phyloP scores from a whole-genome alignment of 2,888 invertebrate genomes.

The Vannuccia rotundouncinata region DNA sequence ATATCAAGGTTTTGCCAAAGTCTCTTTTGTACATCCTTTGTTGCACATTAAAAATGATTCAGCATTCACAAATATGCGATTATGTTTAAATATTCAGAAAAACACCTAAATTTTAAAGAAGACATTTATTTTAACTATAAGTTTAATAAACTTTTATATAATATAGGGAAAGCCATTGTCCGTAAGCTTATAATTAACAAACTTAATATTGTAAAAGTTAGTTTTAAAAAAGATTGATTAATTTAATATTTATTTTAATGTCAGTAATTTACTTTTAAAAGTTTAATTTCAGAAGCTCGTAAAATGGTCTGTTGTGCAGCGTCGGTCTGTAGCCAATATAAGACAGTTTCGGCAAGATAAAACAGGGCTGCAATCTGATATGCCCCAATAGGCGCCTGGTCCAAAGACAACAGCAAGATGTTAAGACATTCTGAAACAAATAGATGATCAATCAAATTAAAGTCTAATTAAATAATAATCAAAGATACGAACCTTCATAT shows the following conservation, averaged over 20 bases:
- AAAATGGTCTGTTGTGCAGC: conserved; percentile 52
- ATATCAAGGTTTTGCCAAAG: no score
- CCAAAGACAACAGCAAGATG: conserved; percentile 51
- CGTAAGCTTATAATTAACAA: no score
- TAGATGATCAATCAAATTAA: background rate
- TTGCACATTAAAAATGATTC: no score
- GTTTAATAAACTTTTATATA: no score
- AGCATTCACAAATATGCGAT: no score
- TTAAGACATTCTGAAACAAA: conserved; percentile 51
- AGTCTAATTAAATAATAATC: background rate
- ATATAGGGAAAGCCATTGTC: no score
- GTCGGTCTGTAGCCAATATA: conserved; percentile 55
- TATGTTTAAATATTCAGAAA: no score
- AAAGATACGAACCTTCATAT: conserved; percentile 49
- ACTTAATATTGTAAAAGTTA: no score
- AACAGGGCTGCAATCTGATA: conserved; percentile 54
- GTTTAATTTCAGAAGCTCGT: conserved; percentile 52
- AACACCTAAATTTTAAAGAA: no score
- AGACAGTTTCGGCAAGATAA: conserved; percentile 54
- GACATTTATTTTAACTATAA: no score
- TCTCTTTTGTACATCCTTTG: no score
- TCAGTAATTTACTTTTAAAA: conserved; percentile 48
- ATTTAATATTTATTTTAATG: no score
- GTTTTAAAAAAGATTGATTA: background rate
- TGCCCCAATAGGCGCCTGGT: conserved; percentile 50